phyloP scores from a whole-genome alignment of 2,888 invertebrate genomes.

The Erebia palarica region DNA sequence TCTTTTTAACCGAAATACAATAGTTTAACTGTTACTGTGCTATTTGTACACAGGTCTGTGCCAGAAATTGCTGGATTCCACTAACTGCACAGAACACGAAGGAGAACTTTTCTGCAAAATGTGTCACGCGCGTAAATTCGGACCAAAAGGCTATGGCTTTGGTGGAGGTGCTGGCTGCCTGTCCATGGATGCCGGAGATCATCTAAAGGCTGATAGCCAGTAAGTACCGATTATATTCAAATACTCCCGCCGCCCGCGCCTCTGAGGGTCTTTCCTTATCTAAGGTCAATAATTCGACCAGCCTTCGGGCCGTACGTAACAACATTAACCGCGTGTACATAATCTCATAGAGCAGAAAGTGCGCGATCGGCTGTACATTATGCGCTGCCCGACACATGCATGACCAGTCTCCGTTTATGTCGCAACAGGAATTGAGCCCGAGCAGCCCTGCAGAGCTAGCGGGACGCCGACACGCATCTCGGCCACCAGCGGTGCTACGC shows the following conservation, averaged over 20 bases:
- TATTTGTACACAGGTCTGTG: slow-evolving; percentile 89
- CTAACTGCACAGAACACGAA: slow-evolving; percentile 98
- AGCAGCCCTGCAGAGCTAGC: slow-evolving; percentile 76
- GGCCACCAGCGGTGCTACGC: slow-evolving; percentile 76
- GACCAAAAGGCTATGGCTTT: slow-evolving; percentile 99
- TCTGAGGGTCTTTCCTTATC: slow-evolving; percentile 83
- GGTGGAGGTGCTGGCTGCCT: slow-evolving; percentile 98
- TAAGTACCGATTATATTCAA: slow-evolving; percentile 84
- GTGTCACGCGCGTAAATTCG: slow-evolving; percentile 98
- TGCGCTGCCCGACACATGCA: slow-evolving; percentile 79
- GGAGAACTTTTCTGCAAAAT: slow-evolving; percentile 98
- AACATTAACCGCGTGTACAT: slow-evolving; percentile 82
- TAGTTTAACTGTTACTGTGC: not conserved
- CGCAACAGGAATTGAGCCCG: slow-evolving; percentile 80
- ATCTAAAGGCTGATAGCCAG: slow-evolving; percentile 88
- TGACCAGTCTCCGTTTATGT: slow-evolving; percentile 83
- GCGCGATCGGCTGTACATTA: slow-evolving; percentile 82
- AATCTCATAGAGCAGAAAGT: slow-evolving; percentile 77
- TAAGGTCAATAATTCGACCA: slow-evolving; percentile 72
- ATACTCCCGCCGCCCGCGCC: slow-evolving; percentile 81
- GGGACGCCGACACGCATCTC: slow-evolving; percentile 75
- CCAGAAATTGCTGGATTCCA: slow-evolving; percentile 98
- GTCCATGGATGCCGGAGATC: slow-evolving; percentile 97
- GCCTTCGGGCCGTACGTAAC: slow-evolving; percentile 80
- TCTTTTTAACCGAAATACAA: not conserved